These are phyloP conservation scores for Cheilosia soror DNA, from an alignment of 2,888 invertebrate species.

Conservation along the genomic window DNA sequence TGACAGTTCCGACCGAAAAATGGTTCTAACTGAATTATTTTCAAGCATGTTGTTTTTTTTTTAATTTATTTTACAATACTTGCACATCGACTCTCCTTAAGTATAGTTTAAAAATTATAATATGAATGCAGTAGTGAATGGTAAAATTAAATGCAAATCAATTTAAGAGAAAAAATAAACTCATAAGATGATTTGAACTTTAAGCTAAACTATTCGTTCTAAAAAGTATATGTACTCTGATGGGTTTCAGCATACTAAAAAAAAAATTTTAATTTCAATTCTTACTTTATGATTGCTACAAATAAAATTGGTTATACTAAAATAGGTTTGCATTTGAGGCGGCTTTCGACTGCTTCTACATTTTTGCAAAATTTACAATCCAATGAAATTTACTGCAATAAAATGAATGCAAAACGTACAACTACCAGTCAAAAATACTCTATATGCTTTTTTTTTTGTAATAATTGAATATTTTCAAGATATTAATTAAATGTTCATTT, in stretches of 20 bases:
- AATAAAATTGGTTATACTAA: slow-evolving; percentile 70
- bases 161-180: slow-evolving; percentile 7
- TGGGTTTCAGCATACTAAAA: slow-evolving; percentile 1
- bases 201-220: neutral
- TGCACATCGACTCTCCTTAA: slow-evolving; percentile 69
- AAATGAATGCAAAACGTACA: slow-evolving; percentile 61
- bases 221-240: slow-evolving; percentile 9
- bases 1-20: too few species aligned
- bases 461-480: slow-evolving; percentile 13
- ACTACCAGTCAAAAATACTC: slow-evolving; percentile 41
- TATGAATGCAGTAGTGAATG: slow-evolving; percentile 26
- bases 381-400: slow-evolving; percentile 20
- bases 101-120: slow-evolving; percentile 12
- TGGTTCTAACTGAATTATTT: too few species aligned
- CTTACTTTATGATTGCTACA: slow-evolving; percentile 28
- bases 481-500: slow-evolving; percentile 18
- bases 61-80: slow-evolving; percentile 51
- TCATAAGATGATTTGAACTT: neutral
- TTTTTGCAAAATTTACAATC: slow-evolving; percentile 35
- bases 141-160: slow-evolving; percentile 42
- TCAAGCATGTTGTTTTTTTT: neutral
- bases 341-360: slow-evolving; percentile 59
- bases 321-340: slow-evolving; percentile 65
- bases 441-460: slow-evolving; percentile 21
- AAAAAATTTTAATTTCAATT: neutral